Percentiles rank a stretch among this genome's conserved stretches.
phyloP scores from a whole-genome alignment of 92 coral and sea anemone genomes.

The Zoanthus sansibaricus region DNA sequence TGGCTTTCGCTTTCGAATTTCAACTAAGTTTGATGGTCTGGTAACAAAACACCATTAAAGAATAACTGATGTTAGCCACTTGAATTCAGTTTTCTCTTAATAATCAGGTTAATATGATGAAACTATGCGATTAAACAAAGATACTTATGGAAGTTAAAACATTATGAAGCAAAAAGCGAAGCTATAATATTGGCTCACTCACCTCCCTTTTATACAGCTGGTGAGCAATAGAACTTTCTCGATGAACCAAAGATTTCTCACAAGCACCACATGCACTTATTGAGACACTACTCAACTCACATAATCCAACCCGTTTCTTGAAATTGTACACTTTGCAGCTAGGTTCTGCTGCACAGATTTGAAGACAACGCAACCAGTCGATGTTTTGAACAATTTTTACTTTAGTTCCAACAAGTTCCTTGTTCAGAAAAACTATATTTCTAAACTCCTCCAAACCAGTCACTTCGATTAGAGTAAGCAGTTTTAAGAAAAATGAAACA shows the following conservation, averaged over 20 bases:
- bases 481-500: not conserved
- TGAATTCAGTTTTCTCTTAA: too few species aligned
- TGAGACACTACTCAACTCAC: slow-evolving; percentile 11
- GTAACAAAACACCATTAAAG: too few species aligned
- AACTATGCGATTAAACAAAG: too few species aligned
- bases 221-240: not conserved
- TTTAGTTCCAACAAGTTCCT: slow-evolving; percentile 3
- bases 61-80: too few species aligned
- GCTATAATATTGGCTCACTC: not conserved
- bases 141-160: too few species aligned
- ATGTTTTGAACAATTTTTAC: not conserved
- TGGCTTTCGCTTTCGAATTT: too few species aligned
- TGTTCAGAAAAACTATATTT: not conserved
- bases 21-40: too few species aligned
- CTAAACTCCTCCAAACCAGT: not conserved
- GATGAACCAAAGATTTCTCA: not conserved
- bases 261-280: not conserved
- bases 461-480: slow-evolving; percentile 17
- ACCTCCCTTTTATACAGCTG: slow-evolving; percentile 13
- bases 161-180: not conserved
- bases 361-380: slow-evolving; percentile 29
- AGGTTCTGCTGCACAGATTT: slow-evolving; percentile 5
- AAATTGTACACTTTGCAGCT: slow-evolving; percentile 12
- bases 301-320: not conserved
- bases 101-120: too few species aligned